Evolutionary conservation across 2,113 vertebrate genomes (phyloP), one percentile per base, ranked within the genome.

Genomic region (Cryptoleucopteryx plumbea): DNA sequence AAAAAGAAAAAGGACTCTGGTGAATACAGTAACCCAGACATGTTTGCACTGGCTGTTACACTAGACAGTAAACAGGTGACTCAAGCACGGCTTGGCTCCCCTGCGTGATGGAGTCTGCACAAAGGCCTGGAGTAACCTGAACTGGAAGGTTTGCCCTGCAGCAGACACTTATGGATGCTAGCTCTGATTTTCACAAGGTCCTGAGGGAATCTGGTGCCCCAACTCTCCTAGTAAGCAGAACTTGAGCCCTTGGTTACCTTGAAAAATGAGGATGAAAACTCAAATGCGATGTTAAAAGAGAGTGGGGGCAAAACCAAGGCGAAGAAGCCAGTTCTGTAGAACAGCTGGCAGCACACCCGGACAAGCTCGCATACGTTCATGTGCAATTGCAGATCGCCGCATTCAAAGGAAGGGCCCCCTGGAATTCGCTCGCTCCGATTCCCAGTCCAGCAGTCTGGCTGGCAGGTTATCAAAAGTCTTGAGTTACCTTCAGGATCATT

Each of bases 401-500:
- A 43, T 9, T 66, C 94, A 91, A 56, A 79, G 86, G 78, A 92
- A 96, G 91, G 94, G 96, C 96, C 97, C 94, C 96, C 93, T 96
- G 96, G 96, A 96, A 96, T 94, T 90, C 1, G 12, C 68, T 92
- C 4, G 8, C 94, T 95, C 52, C 1, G 9, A 85, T 94, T 96
- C 95, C 95, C 95, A 89, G 94, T 29, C 93, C 95, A 97, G 95
- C 96, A 95, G 94, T 94, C 96, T 94, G 93, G 92, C 93, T 94
- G 96, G 97, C 95, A 95, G 82, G 31, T 75, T 95, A 82, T 86
- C 81, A 91, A 96, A 77, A 95, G 77, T 56, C 48, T 90, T 79
- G 74, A 94, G 97, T 98, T 96, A 99, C 99, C 99, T 99, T 99
- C 45, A 99, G 99, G 97, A 99, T 99, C 99, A 99, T 99, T 97